Conservation (phyloP, 2,888 invertebrate species). For the Cantharis rufa region DNA sequence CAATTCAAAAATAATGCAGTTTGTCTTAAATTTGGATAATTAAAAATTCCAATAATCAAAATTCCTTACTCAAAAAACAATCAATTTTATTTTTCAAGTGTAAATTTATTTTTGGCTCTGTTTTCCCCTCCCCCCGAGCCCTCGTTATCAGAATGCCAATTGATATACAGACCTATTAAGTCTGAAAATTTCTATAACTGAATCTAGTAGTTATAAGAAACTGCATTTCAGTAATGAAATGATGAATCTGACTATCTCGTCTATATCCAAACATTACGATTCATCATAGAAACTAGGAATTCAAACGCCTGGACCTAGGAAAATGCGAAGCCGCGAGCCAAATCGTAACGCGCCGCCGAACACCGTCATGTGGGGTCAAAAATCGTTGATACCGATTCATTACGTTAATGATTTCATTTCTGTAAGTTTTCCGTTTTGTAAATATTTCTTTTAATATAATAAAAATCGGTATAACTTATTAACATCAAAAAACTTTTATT, state of each 20-base stretch:
- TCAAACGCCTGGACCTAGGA: not conserved
- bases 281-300: not conserved
- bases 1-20: no score
- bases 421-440: not conserved
- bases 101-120: no score
- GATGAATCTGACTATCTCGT: not conserved
- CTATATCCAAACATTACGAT: not conserved
- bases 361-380: not conserved
- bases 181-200: not conserved
- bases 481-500: not conserved
- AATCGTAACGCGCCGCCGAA: not conserved
- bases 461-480: not conserved
- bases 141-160: no score
- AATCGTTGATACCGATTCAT: not conserved
- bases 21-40: no score
- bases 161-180: no score
- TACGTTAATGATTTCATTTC: not conserved
- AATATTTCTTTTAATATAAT: not conserved
- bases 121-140: no score
- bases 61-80: no score
- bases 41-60: no score
- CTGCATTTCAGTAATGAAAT: not conserved
- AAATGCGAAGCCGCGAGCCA: not conserved
- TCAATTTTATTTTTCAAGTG: no score
- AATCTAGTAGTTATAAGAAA: not conserved